Base-by-base conservation (phyloP, 1,140 invertebrate species). In the Listronotus bonariensis region DNA sequence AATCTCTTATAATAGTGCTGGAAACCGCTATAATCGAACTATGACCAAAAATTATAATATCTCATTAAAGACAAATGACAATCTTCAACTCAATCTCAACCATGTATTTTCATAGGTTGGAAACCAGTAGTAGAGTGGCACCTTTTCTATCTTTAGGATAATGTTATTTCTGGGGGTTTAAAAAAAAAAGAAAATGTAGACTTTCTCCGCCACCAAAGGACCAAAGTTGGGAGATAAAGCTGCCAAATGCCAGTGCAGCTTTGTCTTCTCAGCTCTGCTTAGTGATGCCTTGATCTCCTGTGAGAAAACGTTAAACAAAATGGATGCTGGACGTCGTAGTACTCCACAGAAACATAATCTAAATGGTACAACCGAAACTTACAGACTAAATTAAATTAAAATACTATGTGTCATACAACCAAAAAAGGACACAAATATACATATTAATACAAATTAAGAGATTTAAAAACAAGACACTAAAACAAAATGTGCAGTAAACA, bases 241-340 rank as follows among this genome's bases (percentile, higher is more conserved):
- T 65, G n/a, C 41, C 65, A n/a, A 75, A 79, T 56, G 67, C 69
- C 15, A n/a, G 67, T 83, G 65, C 59, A 74, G 12, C 73, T 66
- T 17, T 71, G 78, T 36, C 36, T 82, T 18, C n/a, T n/a, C 73
- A 75, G 45, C 83, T n/a, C 78, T 68, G 82, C 83, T 17, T 84
- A n/a, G 82, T 67, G 79, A 85, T 41, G 81, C 80, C 20, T 61
- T 89, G 32, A 80, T 85, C 43, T 77, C 82, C 14, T 81, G 82
- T 52, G 79, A 84, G 48, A 73, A 78, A 32, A 77, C 83, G 60
- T 69, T 91, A 10, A 87, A 92, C 77, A 76, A 76, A 40, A 80
- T 90, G 52, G 89, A 90, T 74, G 70, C 74, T 6, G 82, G n/a
- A n/a, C n/a, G n/a, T n/a, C n/a, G n/a, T n/a, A n/a, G n/a, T n/a